Percentiles rank a stretch among this genome's conserved stretches.
Conservation (phyloP, 2,113 vertebrate genomes). For the Ivindomyrus marchei region DNA sequence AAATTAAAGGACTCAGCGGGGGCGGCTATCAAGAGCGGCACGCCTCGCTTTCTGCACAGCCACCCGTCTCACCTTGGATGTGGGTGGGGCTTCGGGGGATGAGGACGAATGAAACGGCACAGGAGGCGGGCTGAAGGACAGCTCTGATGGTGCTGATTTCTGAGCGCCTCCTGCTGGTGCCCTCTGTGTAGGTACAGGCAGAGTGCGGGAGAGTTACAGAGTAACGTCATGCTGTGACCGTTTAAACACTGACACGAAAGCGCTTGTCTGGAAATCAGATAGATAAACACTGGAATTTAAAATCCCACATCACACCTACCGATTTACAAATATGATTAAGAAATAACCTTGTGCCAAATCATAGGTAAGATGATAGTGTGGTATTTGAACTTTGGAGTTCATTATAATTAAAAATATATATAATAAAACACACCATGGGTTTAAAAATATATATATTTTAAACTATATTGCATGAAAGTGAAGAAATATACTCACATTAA, state of each 20-base stretch:
- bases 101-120: neutral
- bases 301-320: neutral
- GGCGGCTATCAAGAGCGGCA: neutral
- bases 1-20: neutral
- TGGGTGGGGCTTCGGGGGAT: neutral
- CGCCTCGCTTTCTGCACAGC: neutral
- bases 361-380: neutral
- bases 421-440: neutral
- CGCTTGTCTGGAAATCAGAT: neutral
- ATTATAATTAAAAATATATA: neutral
- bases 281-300: neutral
- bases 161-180: neutral
- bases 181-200: neutral
- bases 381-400: neutral
- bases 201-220: neutral
- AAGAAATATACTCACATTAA: neutral
- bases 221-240: neutral
- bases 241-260: neutral
- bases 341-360: neutral
- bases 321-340: neutral
- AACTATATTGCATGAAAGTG: neutral
- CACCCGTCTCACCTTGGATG: neutral
- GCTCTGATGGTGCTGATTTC: neutral
- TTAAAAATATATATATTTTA: neutral
- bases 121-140: neutral